Evolutionary conservation across 2,888 invertebrate genomes (phyloP).

Genomic region (Phorcus lineatus): DNA sequence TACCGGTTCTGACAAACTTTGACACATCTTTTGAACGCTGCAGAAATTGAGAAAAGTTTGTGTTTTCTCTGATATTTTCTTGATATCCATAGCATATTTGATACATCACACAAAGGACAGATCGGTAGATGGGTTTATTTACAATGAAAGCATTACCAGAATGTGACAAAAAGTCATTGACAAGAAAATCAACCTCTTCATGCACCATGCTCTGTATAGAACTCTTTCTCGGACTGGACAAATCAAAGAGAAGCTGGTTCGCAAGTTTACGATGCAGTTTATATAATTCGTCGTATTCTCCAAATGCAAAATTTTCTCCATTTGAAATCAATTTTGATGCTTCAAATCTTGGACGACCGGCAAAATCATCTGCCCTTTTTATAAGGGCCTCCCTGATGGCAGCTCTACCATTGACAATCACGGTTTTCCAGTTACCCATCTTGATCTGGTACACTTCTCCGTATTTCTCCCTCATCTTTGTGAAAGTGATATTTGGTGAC

Average conservation of each 20-base stretch:
- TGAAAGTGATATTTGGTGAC: slow-evolving; percentile 41
- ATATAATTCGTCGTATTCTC: slow-evolving; percentile 32
- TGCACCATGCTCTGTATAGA: slow-evolving; percentile 31
- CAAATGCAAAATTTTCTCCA: slow-evolving; percentile 29
- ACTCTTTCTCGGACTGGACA: slow-evolving; percentile 32
- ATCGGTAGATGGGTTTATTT: slow-evolving; percentile 8
- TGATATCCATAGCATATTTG: slow-evolving; percentile 43
- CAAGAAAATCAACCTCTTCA: slow-evolving; percentile 30
- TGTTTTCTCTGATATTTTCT: slow-evolving; percentile 33
- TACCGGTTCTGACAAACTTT: slow-evolving; percentile 41
- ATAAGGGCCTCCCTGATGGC: slow-evolving; percentile 36
- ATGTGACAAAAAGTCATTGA: slow-evolving; percentile 14
- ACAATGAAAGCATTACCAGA: slow-evolving; percentile 21
- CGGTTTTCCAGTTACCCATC: slow-evolving; percentile 45
- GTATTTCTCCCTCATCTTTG: slow-evolving; percentile 37
- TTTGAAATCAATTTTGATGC: not conserved
- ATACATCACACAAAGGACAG: slow-evolving; percentile 37
- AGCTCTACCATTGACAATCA: slow-evolving; percentile 46
- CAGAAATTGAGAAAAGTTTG: slow-evolving; percentile 27
- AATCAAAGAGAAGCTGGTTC: slow-evolving; percentile 38
- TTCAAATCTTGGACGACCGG: slow-evolving; percentile 41
- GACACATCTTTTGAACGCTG: slow-evolving; percentile 14
- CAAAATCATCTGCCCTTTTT: slow-evolving; percentile 34
- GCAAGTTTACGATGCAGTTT: slow-evolving; percentile 46
- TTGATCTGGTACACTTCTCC: slow-evolving; percentile 47